Evolutionary conservation across 2,888 invertebrate genomes (phyloP), one percentile per base, ranked within the genome.

Genomic region (Hoplodrina ambigua): DNA sequence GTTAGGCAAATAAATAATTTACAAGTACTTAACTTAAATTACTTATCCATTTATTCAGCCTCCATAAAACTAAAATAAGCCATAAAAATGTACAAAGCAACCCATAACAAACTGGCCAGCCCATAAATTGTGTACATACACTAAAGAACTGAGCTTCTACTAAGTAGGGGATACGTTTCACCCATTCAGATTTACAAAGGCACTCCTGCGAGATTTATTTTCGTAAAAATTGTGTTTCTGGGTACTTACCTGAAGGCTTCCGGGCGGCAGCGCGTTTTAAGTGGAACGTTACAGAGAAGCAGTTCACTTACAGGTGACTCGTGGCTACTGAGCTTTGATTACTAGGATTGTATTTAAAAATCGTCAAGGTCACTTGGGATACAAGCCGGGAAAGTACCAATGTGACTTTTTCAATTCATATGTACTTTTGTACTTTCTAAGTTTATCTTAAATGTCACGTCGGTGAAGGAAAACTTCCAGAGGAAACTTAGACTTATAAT

Each of bases 141-240:
- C 63, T 52, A 55, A 54, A 69, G 59, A 62, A 49, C 64, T 71
- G 63, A 57, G 52, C 80, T 46, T 44, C 25, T 41, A 55, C 66
- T 78, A 75, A 79, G 80, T 75, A 71, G 75, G 20, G 79, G 30
- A 71, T 78, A 71, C 75, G 71, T 57, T 79, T 53, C 64, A 41
- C 58, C 52, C 63, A 63, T 71, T 67, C 79, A 70, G 66, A 71
- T 79, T 71, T 79, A 71, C 80, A 67, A 79, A 75, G 65, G 50
- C 59, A 49, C 66, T 66, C 37, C 20, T 50, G 17, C 33, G 44
- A 78, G 71, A 71, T 79, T 80, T 80, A 68, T 78, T 67, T 75
- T 46, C 20, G 52, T 55, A 59, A 30, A 63, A 15, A 44, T 33
- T 15, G 37, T 58, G 53, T 66, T 72, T 72, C 41, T 66, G 33